Evolutionary conservation across 2,888 invertebrate species (phyloP).

Genomic region (Coenonympha arcania): DNA sequence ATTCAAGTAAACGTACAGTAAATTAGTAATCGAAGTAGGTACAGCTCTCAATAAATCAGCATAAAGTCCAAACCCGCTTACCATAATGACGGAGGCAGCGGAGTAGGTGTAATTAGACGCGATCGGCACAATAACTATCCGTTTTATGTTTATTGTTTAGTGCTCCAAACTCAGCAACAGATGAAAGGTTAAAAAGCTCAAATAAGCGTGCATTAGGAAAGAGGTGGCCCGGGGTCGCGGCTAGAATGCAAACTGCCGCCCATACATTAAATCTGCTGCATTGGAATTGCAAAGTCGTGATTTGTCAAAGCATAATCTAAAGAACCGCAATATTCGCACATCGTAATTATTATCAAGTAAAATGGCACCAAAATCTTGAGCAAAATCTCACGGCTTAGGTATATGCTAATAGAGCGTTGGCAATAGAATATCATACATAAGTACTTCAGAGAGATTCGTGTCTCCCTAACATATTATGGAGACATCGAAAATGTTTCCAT

Average conservation of each 20-base stretch:
- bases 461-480: too few species aligned
- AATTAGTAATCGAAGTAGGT: conserved; percentile 6
- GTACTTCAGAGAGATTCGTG: conserved; percentile 4
- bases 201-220: conserved; percentile 75
- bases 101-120: conserved; percentile 39
- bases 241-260: conserved; percentile 75
- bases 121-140: conserved; percentile 56
- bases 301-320: conserved; percentile 75
- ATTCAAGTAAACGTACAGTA: conserved; percentile 4
- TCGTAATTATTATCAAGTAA: conserved; percentile 73
- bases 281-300: conserved; percentile 75
- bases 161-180: conserved; percentile 62
- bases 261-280: conserved; percentile 74
- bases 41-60: conserved; percentile 7
- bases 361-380: conserved; percentile 66
- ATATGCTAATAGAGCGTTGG: conserved; percentile 30
- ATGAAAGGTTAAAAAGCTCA: conserved; percentile 75
- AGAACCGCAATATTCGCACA: conserved; percentile 73
- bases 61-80: conserved; percentile 10
- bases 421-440: conserved; percentile 14
- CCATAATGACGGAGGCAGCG: conserved; percentile 18
- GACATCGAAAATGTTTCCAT: too few species aligned
- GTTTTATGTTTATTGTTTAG: conserved; percentile 68
- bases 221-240: conserved; percentile 73
- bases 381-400: conserved; percentile 47